Evolutionary conservation across 2,888 invertebrate species (phyloP).

Genomic region (Luperina testacea): DNA sequence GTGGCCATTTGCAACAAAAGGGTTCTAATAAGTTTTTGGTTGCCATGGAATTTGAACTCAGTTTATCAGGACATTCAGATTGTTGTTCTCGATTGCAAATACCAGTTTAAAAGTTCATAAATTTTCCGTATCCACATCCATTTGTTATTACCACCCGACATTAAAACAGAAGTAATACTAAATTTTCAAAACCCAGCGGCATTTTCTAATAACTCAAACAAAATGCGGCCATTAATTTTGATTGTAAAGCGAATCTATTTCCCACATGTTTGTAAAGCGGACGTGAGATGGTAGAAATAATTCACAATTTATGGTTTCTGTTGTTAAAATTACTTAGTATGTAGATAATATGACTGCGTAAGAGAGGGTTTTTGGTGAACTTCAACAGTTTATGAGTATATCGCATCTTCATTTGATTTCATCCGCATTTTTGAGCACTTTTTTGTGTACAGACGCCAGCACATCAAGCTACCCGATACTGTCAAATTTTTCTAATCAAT

Average conservation of each 20-base stretch:
- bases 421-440: background rate
- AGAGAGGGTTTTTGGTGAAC: background rate
- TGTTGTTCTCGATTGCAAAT: background rate
- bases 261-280: conserved; percentile 42
- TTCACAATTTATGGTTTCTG: conserved; percentile 40
- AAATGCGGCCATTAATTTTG: conserved; percentile 56
- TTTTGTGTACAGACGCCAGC: too few species aligned
- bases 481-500: too few species aligned
- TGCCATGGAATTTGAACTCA: too few species aligned
- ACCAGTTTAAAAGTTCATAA: background rate
- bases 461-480: too few species aligned
- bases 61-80: too few species aligned
- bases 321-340: background rate
- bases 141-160: conserved; percentile 21
- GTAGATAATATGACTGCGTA: background rate
- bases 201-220: conserved; percentile 59
- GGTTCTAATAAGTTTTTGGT: too few species aligned
- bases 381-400: background rate
- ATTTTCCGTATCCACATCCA: conserved; percentile 13
- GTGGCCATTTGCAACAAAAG: too few species aligned
- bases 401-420: background rate
- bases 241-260: conserved; percentile 53
- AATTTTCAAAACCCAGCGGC: conserved; percentile 59
- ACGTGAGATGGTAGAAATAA: conserved; percentile 28
- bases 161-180: conserved; percentile 47